These are phyloP conservation scores for Apodemia mormo DNA, from an alignment of 2,888 invertebrate genomes.

Conservation along the genomic window DNA sequence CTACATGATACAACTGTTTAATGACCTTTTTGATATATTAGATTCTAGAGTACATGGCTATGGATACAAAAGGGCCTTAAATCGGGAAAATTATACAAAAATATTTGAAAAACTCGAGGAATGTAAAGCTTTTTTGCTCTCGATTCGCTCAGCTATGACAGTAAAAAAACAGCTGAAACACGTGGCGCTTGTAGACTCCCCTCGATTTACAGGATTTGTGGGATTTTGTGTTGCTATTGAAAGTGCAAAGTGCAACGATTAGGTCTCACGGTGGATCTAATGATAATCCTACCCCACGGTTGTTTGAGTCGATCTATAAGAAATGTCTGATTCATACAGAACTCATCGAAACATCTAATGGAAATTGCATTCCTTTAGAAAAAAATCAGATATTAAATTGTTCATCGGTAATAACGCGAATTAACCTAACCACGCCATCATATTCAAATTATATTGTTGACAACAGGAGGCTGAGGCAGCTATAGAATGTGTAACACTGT, in stretches of 20 bases:
- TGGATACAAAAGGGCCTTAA: constrained; percentile 3
- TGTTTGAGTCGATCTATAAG: not conserved
- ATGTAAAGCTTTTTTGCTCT: not conserved
- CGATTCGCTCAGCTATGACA: not conserved
- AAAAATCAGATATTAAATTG: not conserved
- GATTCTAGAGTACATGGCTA: constrained; percentile 2
- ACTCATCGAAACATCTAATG: not conserved
- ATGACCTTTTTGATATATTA: constrained; percentile 5
- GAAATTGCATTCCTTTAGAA: constrained; percentile 5
- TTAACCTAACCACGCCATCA: not conserved
- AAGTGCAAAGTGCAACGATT: not conserved
- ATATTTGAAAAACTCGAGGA: not conserved
- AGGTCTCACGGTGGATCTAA: not conserved
- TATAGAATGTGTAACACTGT: no score
- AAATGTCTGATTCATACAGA: not conserved
- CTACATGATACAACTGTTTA: not conserved
- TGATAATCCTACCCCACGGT: not conserved
- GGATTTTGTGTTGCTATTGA: not conserved
- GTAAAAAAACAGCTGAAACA: not conserved
- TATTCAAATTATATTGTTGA: no score
- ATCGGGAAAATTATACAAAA: not conserved
- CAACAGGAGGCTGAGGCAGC: not conserved
- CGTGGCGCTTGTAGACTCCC: not conserved
- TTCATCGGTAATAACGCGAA: not conserved
- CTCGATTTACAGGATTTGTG: not conserved